A percentile compares a stretch with the other conserved stretches of the same genome.
phyloP scores from a whole-genome alignment of 2,113 vertebrate species.

The Calonectris borealis region DNA sequence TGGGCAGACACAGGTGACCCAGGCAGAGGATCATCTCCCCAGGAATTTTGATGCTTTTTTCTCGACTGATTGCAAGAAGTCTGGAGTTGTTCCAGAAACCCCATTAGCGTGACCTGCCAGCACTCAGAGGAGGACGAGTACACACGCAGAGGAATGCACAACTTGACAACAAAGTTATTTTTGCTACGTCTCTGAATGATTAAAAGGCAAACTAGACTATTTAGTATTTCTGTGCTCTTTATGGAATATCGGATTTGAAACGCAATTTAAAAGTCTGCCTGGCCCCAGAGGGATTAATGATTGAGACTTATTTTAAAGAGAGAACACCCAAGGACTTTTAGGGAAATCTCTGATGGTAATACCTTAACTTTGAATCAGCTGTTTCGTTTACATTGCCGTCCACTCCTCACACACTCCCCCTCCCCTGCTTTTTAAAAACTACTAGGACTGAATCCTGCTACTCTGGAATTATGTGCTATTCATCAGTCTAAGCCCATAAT shows the following conservation, averaged over 20 bases:
- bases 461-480: neutral
- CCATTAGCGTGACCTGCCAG: conserved; percentile 4
- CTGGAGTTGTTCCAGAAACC: conserved; percentile 39
- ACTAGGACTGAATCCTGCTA: neutral
- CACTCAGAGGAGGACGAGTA: neutral
- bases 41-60: neutral
- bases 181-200: neutral
- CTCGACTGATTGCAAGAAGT: neutral
- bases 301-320: neutral
- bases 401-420: neutral
- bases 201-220: conserved; percentile 11
- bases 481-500: neutral
- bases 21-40: neutral
- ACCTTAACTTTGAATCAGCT: neutral
- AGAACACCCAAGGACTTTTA: neutral
- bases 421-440: neutral
- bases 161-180: conserved; percentile 28
- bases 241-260: conserved; percentile 14
- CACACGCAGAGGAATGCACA: conserved; percentile 2
- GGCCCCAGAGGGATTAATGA: neutral
- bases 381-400: neutral
- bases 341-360: neutral
- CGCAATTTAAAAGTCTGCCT: neutral
- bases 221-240: conserved; percentile 18
- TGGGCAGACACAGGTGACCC: neutral